Conservation (phyloP, 37 sponge, comb jelly and placozoan genomes). For the Lycopodina hypogea region DNA sequence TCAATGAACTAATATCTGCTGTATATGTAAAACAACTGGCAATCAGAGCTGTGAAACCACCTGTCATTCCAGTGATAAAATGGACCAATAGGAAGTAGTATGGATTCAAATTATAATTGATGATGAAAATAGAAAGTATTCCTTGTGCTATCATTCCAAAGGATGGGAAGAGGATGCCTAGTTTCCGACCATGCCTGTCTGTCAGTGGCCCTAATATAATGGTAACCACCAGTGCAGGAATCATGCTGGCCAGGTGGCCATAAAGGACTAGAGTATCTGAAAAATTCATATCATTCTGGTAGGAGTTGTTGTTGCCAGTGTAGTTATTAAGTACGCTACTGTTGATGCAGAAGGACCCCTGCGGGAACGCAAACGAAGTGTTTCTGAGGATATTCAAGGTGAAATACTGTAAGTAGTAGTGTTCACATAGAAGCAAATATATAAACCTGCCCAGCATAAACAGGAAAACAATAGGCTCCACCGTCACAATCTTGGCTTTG, state of each 20-base stretch:
- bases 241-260: conserved; percentile 18
- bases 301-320: neutral
- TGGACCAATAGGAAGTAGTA: conserved; percentile 22
- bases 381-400: conserved; percentile 2
- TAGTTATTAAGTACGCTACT: conserved; percentile 2
- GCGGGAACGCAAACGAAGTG: conserved; percentile 7
- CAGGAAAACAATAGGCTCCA: conserved; percentile 34
- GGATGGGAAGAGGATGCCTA: conserved; percentile 21
- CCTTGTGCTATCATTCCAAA: neutral
- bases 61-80: conserved; percentile 28
- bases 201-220: conserved; percentile 51
- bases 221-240: conserved; percentile 23
- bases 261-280: conserved; percentile 5
- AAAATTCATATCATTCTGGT: neutral
- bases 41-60: conserved; percentile 40
- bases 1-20: conserved; percentile 54
- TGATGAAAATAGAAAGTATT: conserved; percentile 8
- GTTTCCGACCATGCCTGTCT: conserved; percentile 53
- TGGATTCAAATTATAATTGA: conserved; percentile 23
- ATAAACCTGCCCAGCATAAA: conserved; percentile 14
- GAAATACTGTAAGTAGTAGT: conserved; percentile 20
- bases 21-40: conserved; percentile 38
- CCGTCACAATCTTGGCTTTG: conserved; percentile 22
- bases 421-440: conserved; percentile 8
- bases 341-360: conserved; percentile 36